Conservation (phyloP, 30 jellyfish, hydroid and myxozoan species). For the Cassiopea xamachana region DNA sequence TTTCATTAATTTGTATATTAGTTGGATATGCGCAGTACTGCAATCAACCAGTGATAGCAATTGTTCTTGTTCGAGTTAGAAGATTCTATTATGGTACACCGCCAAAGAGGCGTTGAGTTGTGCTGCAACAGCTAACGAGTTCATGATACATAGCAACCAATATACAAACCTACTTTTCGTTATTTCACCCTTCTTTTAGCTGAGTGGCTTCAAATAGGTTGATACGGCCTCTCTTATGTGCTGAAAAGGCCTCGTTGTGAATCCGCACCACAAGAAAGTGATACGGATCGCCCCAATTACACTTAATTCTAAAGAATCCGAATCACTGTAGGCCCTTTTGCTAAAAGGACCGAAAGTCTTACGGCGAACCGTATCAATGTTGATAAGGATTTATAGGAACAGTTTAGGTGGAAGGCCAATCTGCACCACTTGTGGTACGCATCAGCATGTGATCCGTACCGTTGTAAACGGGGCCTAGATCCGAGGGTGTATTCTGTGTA, state of each 20-base stretch:
- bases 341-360: constrained; percentile 1
- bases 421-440: constrained; percentile 22
- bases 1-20: background rate
- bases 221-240: background rate
- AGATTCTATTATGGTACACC: background rate
- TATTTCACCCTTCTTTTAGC: too few relatives aligned
- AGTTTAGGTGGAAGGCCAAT: constrained; percentile 33
- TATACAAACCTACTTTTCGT: too few relatives aligned
- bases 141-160: too few relatives aligned
- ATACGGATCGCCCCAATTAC: background rate
- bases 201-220: background rate
- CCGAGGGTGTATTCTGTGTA: too few relatives aligned
- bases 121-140: background rate
- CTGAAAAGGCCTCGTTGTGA: background rate
- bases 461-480: constrained; percentile 16
- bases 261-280: background rate
- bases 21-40: background rate
- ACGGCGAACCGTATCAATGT: background rate
- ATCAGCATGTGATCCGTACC: constrained; percentile 17
- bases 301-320: background rate
- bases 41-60: background rate
- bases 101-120: background rate
- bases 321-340: background rate
- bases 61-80: background rate
- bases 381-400: constrained; percentile 4